A percentile compares a stretch with the other conserved stretches of the same genome.
Conservation (phyloP, 2,888 invertebrate species). For the Stenchaetothrips biformis region DNA sequence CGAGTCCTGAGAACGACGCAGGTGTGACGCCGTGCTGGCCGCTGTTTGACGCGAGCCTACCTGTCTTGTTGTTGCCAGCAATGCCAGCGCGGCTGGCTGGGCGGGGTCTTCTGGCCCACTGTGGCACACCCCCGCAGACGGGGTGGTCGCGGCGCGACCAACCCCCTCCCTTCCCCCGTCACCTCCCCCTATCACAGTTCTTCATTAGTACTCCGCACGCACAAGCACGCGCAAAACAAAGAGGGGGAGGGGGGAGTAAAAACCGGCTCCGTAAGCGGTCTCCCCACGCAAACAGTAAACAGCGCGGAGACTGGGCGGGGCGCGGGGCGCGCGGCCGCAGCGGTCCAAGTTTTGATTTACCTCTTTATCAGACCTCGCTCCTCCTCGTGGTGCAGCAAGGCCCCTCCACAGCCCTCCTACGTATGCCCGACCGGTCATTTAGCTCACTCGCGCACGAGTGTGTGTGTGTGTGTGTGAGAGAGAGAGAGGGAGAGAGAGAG, state of each 20-base stretch:
- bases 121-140: too few species aligned
- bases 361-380: conserved; percentile 15
- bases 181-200: background rate
- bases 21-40: too few species aligned
- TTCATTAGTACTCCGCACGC: conserved; percentile 19
- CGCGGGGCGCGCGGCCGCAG: background rate
- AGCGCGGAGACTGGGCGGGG: background rate
- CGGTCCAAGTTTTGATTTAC: conserved; percentile 5
- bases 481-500: too few species aligned
- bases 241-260: conserved; percentile 2
- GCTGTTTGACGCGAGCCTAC: too few species aligned
- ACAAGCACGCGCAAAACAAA: conserved; percentile 11
- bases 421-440: background rate
- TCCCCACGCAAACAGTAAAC: conserved; percentile 16
- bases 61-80: too few species aligned
- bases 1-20: too few species aligned
- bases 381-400: background rate
- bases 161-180: background rate
- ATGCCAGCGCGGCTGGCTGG: too few species aligned
- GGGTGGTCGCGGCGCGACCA: too few species aligned
- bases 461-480: background rate
- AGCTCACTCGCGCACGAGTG: background rate
- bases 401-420: background rate
- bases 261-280: conserved; percentile 4
- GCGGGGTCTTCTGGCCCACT: too few species aligned